Percentiles rank a stretch among this genome's conserved stretches.
Evolutionary conservation across 2,797 vertebrate genomes (phyloP).

Genomic region (Trachops cirrhosus): DNA sequence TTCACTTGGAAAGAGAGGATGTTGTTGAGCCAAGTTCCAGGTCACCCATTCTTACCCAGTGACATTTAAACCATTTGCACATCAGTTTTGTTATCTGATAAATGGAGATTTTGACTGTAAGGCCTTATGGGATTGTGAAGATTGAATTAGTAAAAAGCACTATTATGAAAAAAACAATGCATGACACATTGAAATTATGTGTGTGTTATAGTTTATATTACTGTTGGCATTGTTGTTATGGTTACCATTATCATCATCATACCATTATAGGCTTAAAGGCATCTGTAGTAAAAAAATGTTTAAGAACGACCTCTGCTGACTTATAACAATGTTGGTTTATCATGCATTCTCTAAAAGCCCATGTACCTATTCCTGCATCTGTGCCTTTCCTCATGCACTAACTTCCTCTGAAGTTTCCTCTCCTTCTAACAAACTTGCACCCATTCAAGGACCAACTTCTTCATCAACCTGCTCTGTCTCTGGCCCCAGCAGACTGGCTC

Average conservation of each 20-base stretch:
- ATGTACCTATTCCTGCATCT: background rate
- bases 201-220: background rate
- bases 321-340: background rate
- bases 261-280: background rate
- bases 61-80: background rate
- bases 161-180: background rate
- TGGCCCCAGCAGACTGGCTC: background rate
- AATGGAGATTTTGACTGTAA: background rate
- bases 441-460: background rate
- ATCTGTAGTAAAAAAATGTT: background rate
- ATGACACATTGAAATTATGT: background rate
- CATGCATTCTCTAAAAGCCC: background rate
- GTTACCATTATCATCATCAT: background rate
- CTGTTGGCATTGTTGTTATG: background rate
- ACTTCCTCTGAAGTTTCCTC: background rate
- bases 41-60: background rate
- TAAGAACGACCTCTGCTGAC: background rate
- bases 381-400: accelerated
- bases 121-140: background rate
- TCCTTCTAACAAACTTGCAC: background rate
- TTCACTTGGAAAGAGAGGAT: background rate
- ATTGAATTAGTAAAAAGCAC: background rate
- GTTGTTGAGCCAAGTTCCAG: background rate
- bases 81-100: background rate
- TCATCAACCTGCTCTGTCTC: background rate